Conservation (phyloP, 2,113 vertebrate genomes). For the Otus sunia region DNA sequence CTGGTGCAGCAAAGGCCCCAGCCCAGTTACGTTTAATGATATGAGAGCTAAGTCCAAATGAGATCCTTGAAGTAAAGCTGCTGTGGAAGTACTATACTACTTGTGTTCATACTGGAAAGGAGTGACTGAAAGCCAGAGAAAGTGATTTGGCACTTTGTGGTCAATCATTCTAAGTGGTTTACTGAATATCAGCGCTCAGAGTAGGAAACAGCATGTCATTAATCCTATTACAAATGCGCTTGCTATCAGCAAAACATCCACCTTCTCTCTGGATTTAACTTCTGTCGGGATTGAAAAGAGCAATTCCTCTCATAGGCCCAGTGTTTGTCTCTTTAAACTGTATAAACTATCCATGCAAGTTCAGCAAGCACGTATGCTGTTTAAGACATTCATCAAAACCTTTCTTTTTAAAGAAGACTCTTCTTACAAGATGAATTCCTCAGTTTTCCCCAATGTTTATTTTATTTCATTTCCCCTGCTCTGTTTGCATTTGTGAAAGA, state of each 20-base stretch:
- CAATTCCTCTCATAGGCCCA: background rate
- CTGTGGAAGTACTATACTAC: background rate
- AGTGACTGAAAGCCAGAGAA: background rate
- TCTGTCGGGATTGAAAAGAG: background rate
- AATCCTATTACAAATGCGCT: background rate
- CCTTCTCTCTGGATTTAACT: background rate
- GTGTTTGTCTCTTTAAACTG: background rate
- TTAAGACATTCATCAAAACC: background rate
- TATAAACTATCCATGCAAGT: background rate
- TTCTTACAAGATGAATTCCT: background rate
- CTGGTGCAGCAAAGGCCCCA: background rate
- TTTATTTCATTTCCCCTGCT: background rate
- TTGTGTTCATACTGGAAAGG: background rate
- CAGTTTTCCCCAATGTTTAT: background rate
- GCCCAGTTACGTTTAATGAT: background rate
- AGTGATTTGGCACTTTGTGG: background rate
- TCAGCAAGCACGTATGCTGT: background rate
- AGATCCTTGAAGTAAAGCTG: background rate
- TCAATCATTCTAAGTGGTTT: background rate
- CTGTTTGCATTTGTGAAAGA: background rate
- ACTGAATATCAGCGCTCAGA: background rate
- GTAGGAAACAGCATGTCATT: background rate
- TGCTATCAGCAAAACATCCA: background rate
- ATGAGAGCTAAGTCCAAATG: background rate
- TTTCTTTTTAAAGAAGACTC: background rate